These are phyloP conservation scores for Myotis findleyi DNA, from an alignment of 2,797 vertebrate genomes.

Conservation along the genomic window DNA sequence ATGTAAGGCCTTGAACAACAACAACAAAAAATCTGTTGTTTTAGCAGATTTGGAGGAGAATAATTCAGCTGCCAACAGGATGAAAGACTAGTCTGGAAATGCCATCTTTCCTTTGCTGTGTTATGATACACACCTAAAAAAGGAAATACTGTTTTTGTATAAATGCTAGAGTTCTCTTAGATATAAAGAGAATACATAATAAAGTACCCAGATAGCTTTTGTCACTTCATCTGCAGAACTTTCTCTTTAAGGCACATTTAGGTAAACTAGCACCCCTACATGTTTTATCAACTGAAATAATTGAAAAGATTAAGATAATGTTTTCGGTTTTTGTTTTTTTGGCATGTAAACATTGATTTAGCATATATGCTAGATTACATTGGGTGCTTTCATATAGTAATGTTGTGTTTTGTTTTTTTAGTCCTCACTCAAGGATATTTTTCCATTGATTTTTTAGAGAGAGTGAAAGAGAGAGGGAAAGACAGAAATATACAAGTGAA, in stretches of 20 bases:
- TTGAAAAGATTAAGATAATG: constrained; percentile 60
- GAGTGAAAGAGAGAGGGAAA: no score
- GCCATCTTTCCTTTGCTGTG: constrained; percentile 71
- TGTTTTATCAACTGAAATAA: constrained; percentile 70
- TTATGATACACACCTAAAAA: constrained; percentile 74
- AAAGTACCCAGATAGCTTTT: constrained; percentile 59
- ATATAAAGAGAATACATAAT: constrained; percentile 62
- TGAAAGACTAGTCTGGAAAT: constrained; percentile 82
- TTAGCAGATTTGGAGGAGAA: constrained; percentile 83
- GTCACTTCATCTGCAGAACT: constrained; percentile 65
- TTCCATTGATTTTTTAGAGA: no score
- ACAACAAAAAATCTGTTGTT: constrained; percentile 80
- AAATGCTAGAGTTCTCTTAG: constrained; percentile 66
- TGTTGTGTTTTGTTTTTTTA: constrained; percentile 24
- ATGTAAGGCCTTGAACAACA: constrained; percentile 78
- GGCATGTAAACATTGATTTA: constrained; percentile 76
- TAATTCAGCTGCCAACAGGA: constrained; percentile 83
- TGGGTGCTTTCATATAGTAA: constrained; percentile 65
- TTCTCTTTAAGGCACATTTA: constrained; percentile 62
- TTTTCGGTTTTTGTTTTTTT: background rate
- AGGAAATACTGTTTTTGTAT: constrained; percentile 65
- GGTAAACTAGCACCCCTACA: constrained; percentile 1
- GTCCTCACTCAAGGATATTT: no score
- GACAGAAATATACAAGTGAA: no score
- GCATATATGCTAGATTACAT: constrained; percentile 77